phyloP scores from a whole-genome alignment of 2,888 invertebrate genomes.

The Crepidodera aurea region DNA sequence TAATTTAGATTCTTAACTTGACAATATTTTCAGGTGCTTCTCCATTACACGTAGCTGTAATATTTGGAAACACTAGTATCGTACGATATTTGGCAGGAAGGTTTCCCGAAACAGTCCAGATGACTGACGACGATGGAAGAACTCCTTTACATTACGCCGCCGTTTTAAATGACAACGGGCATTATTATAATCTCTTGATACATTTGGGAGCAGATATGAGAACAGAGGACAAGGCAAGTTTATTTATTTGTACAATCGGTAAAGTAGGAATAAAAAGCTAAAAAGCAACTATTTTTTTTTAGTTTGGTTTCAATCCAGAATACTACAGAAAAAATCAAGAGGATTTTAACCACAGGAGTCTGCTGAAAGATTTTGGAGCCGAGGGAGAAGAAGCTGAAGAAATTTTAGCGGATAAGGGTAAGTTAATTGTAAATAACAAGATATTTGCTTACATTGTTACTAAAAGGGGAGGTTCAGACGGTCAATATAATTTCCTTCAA shows the following conservation, averaged over 20 bases:
- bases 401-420: constrained; percentile 84
- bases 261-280: no score
- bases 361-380: constrained; percentile 76
- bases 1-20: not conserved
- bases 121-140: constrained; percentile 77
- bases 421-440: constrained; percentile 24
- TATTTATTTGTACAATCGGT: no score
- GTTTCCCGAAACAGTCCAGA: constrained; percentile 87
- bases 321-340: constrained; percentile 76
- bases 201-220: constrained; percentile 88
- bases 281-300: constrained; percentile 38
- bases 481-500: no score
- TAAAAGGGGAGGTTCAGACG: not conserved
- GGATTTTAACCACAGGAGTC: constrained; percentile 73
- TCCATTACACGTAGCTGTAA: constrained; percentile 85
- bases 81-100: constrained; percentile 77
- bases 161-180: constrained; percentile 83
- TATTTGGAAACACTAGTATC: constrained; percentile 84
- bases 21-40: constrained; percentile 69
- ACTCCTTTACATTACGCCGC: constrained; percentile 92
- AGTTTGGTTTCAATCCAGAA: constrained; percentile 83
- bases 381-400: constrained; percentile 70
- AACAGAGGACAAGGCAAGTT: constrained; percentile 78
- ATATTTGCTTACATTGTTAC: constrained; percentile 43
- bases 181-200: constrained; percentile 84